Evolutionary conservation across 2,113 vertebrate genomes (phyloP), one percentile per base, ranked within the genome.

Genomic region (Periophthalmodon schlosseri): DNA sequence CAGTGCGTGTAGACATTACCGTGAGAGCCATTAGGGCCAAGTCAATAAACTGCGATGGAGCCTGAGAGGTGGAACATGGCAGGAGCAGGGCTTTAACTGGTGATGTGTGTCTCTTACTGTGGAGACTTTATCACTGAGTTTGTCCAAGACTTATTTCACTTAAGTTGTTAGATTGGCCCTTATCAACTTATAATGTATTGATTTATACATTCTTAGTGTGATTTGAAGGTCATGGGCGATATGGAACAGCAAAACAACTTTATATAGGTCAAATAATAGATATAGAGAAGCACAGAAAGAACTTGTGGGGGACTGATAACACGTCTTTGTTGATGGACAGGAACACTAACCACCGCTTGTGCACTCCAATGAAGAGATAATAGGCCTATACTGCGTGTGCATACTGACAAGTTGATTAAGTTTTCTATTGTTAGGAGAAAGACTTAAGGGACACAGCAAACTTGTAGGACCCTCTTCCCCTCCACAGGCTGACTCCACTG

Each of bases 1-100:
- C 28, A 14, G 24, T 18, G 49, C n/a, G 52, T 54, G 52, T n/a
- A 24, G 56, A 23, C n/a, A 33, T 57, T 33, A 63, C 60, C 28
- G 28, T 18, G 60, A 63, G 60, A 63, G 60, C 60, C 60, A 34
- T 63, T 63, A 63, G 60, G 60, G 24, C 24, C 14, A 18, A 33
- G 60, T 63, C 60, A 63, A 63, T 63, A 63, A 34, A 14, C 24
- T 60, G 28, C 8, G 60, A 63, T 63, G 23, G 4, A 24, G 58
- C 24, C 58, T 16, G 58, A 33, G 58, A 61, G 60, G 60, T 18
- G 60, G 28, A 33, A 63, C 60, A 34, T 63, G 16, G 28, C 28
- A 28, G 60, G 60, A 34, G 24, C 24, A 4, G 58, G 58, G 24
- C 5, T 61, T 60, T 61, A 44, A 61, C 58, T 28, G 58, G 23